A percentile compares a stretch with the other conserved stretches of the same genome.
These are phyloP conservation scores for Cryptoprocta ferox DNA, from an alignment of 2,797 vertebrate species.

Conservation along the genomic window DNA sequence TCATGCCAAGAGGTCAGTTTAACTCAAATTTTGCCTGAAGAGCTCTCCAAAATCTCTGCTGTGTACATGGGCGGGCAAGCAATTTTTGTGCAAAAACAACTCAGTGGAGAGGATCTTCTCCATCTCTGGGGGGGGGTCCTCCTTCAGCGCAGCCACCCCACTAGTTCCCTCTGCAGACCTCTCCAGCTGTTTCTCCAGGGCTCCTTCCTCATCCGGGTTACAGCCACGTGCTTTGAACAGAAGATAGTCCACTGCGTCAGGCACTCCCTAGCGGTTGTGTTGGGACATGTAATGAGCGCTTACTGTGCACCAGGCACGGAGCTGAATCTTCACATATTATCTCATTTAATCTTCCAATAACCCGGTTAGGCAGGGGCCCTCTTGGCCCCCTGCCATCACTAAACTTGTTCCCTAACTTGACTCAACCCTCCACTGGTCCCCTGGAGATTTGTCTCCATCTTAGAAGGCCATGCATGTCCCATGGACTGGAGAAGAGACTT, in stretches of 20 bases:
- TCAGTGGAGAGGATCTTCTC: not conserved
- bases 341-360: not conserved
- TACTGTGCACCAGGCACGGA: not conserved
- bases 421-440: not conserved
- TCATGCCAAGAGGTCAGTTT: not conserved
- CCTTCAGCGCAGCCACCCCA: not conserved
- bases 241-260: not conserved
- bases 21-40: not conserved
- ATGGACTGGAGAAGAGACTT: not conserved
- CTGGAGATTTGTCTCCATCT: not conserved
- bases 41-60: not conserved
- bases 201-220: not conserved
- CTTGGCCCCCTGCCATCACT: not conserved
- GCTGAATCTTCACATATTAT: not conserved
- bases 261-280: not conserved
- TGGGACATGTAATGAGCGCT: not conserved
- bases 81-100: not conserved
- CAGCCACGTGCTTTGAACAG: fast-evolving
- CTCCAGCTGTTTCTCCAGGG: not conserved
- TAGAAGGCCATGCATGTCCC: not conserved
- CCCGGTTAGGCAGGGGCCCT: not conserved
- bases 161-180: not conserved
- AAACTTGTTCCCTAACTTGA: not conserved
- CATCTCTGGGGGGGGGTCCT: not conserved
- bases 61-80: not conserved